phyloP scores from a whole-genome alignment of 92 coral and sea anemone species.

The Zoanthus sociatus region DNA sequence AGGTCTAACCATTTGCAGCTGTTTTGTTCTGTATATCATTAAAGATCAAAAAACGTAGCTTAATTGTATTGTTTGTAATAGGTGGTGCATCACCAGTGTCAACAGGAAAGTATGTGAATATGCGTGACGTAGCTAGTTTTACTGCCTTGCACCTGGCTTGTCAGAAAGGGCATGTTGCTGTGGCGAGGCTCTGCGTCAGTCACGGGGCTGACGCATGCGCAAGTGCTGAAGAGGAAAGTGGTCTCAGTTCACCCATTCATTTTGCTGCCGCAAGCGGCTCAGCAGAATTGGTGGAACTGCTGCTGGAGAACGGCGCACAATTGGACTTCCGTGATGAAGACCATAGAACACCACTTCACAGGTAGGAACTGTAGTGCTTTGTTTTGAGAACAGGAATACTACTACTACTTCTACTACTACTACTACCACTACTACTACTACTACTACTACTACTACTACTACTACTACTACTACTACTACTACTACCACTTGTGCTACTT shows the following conservation, averaged over 20 bases:
- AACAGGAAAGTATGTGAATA: constrained; percentile 36
- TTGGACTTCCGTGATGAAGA: constrained; percentile 59
- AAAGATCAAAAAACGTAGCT: neutral
- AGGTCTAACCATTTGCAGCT: no score
- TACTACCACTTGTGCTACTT: no score
- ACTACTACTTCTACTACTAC: no score
- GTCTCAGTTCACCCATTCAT: constrained; percentile 74
- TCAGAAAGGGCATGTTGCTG: constrained; percentile 65
- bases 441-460: no score
- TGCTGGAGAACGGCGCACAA: constrained; percentile 67
- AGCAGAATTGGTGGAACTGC: constrained; percentile 59
- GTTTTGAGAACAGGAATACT: neutral
- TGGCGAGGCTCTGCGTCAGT: constrained; percentile 53
- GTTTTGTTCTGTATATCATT: neutral
- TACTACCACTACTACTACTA: neutral
- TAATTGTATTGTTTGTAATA: neutral
- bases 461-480: no score
- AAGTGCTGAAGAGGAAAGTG: constrained; percentile 60
- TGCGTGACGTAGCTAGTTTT: constrained; percentile 65
- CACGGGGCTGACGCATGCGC: constrained; percentile 51
- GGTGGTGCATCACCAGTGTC: neutral
- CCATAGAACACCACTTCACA: constrained; percentile 74
- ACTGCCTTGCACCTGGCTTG: constrained; percentile 73
- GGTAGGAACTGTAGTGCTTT: constrained; percentile 35
- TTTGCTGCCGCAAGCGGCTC: constrained; percentile 84